Evolutionary conservation across 2,888 invertebrate genomes (phyloP).

Genomic region (Dendrolimus houi): DNA sequence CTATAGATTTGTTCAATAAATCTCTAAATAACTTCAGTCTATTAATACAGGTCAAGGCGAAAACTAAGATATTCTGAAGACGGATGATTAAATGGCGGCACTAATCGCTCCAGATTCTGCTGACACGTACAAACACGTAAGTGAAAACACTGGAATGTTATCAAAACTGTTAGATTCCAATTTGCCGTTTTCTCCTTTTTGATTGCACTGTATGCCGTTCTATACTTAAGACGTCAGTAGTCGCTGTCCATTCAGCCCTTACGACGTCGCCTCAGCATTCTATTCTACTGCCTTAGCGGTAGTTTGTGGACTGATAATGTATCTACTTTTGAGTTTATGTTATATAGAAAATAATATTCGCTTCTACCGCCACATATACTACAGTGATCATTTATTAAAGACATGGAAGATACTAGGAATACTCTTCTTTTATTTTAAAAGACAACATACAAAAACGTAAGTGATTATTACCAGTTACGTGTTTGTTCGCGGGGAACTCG

Average conservation of each 20-base stretch:
- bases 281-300: background rate
- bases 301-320: too few species aligned
- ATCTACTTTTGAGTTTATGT: too few species aligned
- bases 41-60: background rate
- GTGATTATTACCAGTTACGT: background rate
- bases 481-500: background rate
- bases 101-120: background rate
- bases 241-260: too few species aligned
- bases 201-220: too few species aligned
- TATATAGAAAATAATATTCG: too few species aligned
- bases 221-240: too few species aligned
- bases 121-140: background rate
- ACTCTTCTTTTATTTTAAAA: background rate
- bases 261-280: background rate
- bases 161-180: background rate
- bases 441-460: background rate
- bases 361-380: too few species aligned
- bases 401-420: background rate
- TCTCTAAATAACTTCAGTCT: background rate
- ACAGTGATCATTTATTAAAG: background rate
- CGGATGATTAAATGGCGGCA: background rate
- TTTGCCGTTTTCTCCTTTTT: too few species aligned
- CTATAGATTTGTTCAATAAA: constrained; percentile 1
- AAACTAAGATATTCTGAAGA: background rate
- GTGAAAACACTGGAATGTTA: background rate